A percentile compares a stretch with the other conserved stretches of the same genome.
Conservation (phyloP, 2,113 vertebrate genomes). For the Labeo catla region DNA sequence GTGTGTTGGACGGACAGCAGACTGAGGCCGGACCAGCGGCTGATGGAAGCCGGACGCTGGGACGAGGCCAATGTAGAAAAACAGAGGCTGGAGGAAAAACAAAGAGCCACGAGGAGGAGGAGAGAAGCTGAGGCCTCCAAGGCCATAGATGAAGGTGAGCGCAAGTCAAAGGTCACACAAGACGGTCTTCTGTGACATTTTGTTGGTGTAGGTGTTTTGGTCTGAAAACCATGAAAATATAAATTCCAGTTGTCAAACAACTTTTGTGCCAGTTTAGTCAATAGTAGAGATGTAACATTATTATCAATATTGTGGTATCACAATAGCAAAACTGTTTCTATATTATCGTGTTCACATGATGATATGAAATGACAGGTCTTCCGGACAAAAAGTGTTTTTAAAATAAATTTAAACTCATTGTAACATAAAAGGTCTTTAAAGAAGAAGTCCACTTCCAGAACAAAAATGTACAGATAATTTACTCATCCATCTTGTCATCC, state of each 20-base stretch:
- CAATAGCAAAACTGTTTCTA: too few species aligned
- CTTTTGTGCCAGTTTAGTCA: too few species aligned
- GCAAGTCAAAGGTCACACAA: slow-evolving; percentile 12
- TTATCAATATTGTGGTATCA: too few species aligned
- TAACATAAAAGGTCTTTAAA: too few species aligned
- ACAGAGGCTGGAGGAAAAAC: slow-evolving; percentile 94
- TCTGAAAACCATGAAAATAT: background rate
- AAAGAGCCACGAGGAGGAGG: slow-evolving; percentile 83
- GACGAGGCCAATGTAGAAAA: slow-evolving; percentile 95
- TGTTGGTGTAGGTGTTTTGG: background rate
- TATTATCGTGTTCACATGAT: too few species aligned
- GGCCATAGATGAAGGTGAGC: slow-evolving; percentile 85
- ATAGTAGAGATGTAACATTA: too few species aligned
- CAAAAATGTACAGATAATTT: too few species aligned
- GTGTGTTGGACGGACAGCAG: slow-evolving; percentile 90
- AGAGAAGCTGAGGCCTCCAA: slow-evolving; percentile 82
- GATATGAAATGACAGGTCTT: too few species aligned
- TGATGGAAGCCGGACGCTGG: slow-evolving; percentile 96
- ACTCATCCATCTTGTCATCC: too few species aligned
- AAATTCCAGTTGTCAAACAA: background rate
- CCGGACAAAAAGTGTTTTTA: too few species aligned
- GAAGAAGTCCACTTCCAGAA: too few species aligned
- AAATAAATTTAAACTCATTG: too few species aligned
- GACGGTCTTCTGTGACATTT: background rate
- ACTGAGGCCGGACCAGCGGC: slow-evolving; percentile 88